Base-by-base conservation (phyloP, 2,888 invertebrate genomes). In the Limnephilus rhombicus region DNA sequence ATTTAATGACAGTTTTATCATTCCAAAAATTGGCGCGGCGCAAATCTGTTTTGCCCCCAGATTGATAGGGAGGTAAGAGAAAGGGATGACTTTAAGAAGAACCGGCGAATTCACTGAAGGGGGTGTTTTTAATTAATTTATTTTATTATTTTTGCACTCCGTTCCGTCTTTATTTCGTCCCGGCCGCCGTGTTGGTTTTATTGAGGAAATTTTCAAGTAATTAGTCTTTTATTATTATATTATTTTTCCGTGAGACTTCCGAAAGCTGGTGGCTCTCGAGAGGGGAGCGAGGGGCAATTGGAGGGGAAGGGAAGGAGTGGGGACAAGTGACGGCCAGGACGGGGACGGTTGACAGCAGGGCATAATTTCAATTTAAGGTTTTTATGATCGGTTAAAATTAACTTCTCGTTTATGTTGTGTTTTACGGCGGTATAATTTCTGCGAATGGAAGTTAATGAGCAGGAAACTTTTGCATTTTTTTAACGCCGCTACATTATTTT, bases 181-280 rank as follows among this genome's bases (percentile, higher is more conserved):
- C 91, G 91, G 92, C 94, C 95, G 95, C 95, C 95, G 95, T 94
- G 95, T 96, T 96, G 96, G 95, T 95, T 95, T 96, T 96, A 96
- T 95, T 95, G 96, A 95, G 94, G 94, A 95, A 95, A 95, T 95
- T 95, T 95, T 95, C 95, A 95, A 95, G 96, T 95, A 96, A 96
- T 96, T 96, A 96, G 95, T 95, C 95, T 96, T 96, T 96, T 96
- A 96, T 96, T 96, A 95, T 96, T 96, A 95, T 96, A 96, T 96
- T 96, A 96, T 96, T 96, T 96, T 95, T 95, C 95, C 95, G 95
- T 96, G 96, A 96, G 92, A 94, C 91, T 92, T 91, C 92, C 91
- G 53, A 91, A 85, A 90, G 91, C 90, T 90, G 89, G 80, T 90
- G 83, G 68, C 91, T 34, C 90, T 85, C 80, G 88, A 85, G 80